phyloP scores from a whole-genome alignment of 2,888 invertebrate genomes.

The Belgica antarctica region DNA sequence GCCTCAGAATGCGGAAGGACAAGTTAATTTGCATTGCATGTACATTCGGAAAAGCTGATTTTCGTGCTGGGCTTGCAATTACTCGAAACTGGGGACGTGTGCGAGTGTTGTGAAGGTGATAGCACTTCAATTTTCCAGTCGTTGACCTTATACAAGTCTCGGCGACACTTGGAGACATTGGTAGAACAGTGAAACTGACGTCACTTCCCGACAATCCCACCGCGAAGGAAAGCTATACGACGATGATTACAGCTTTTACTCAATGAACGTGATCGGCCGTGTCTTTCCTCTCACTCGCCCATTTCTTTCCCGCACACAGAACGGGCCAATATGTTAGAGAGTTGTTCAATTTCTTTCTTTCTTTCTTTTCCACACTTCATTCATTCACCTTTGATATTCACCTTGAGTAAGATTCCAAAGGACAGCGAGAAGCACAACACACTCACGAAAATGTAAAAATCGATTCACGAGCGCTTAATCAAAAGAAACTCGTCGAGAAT shows the following conservation, averaged over 20 bases:
- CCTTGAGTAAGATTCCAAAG: constrained; percentile 8
- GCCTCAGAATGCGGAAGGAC: constrained; percentile 17
- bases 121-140: neutral
- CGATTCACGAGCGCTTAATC: neutral
- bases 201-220: too few species aligned
- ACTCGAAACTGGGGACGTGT: neutral
- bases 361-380: neutral
- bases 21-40: constrained; percentile 16
- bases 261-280: neutral
- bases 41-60: too few species aligned
- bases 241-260: neutral
- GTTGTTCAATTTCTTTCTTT: neutral
- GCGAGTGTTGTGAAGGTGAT: neutral
- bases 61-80: neutral
- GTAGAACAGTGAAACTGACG: too few species aligned
- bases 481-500: constrained; percentile 1
- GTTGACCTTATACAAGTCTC: neutral
- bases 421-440: neutral
- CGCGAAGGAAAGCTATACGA: neutral
- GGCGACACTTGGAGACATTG: too few species aligned
- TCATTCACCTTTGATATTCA: constrained; percentile 22
- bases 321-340: neutral
- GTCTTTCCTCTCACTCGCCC: neutral
- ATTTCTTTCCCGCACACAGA: neutral
- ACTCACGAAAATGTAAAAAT: neutral